Evolutionary conservation across 2,113 vertebrate species (phyloP), one percentile per base, ranked within the genome.

Genomic region (Psophia crepitans): DNA sequence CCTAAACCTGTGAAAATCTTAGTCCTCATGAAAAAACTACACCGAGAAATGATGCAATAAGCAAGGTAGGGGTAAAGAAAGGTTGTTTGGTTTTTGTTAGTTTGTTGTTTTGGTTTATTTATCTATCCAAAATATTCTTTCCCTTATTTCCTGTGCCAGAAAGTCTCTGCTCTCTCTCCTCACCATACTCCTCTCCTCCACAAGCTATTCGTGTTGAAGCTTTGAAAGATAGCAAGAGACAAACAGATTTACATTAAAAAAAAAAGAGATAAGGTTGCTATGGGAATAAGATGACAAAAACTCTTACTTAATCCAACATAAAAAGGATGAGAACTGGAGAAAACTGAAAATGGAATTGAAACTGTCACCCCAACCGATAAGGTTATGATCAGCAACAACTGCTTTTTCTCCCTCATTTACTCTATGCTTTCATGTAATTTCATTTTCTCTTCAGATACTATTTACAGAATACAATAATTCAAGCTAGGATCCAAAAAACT

Each of bases 171-270:
- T 73, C 30, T 44, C 11, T 83, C 27, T 91, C 57, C 26, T 85
- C 56, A 54, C 44, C 53, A 73, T 43, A 20, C 26, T 89, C 53
- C 19, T 49, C 71, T 69, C 89, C 57, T 70, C 77, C 89, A 73
- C 33, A 80, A 49, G 44, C n/a, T 60, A 88, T 84, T 91, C 89
- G 70, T 44, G 35, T 41, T 4, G 65, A 73, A 80, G 73, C 83
- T 95, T 75, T 96, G 76, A 91, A 91, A 78, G 78, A 84, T 4
- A 68, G 74, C 18, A 83, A 64, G 58, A 92, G 74, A 64, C 61
- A 90, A 93, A 30, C 37, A 87, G 84, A 96, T 92, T 91, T 97
- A 91, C 91, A 97, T 92, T 11, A 54, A 63, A 77, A 94, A 80
- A 85, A 64, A 57, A 43, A 71, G 5, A 76, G 66, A 93, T 77